Evolutionary conservation across 2,888 invertebrate species (phyloP).

Genomic region (Epinotia nisella): DNA sequence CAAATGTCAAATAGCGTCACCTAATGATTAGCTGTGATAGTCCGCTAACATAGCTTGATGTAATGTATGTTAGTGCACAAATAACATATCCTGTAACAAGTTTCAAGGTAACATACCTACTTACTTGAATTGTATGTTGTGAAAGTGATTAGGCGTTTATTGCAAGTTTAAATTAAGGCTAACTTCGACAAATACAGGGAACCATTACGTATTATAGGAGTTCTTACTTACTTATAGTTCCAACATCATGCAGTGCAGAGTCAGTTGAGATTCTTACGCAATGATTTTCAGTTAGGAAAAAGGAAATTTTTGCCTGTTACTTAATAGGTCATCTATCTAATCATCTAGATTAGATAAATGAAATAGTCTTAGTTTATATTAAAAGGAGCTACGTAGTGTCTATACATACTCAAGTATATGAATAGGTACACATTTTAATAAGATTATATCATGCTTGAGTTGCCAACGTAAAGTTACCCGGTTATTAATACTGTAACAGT

Average conservation of each 20-base stretch:
- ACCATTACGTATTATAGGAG: no score
- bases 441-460: neutral
- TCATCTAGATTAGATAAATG: no score
- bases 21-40: conserved; percentile 3
- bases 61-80: neutral
- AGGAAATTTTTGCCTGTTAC: neutral
- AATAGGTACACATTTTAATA: conserved; percentile 7
- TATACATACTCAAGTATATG: neutral
- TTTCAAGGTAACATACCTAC: no score
- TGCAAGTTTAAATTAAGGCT: no score
- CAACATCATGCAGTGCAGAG: neutral
- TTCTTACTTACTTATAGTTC: neutral
- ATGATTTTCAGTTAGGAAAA: neutral
- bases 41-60: conserved; percentile 1
- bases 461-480: neutral
- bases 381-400: neutral
- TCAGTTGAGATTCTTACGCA: neutral
- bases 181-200: no score
- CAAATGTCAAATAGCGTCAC: conserved; percentile 17
- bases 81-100: no score
- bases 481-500: conserved; percentile 5
- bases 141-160: no score
- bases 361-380: neutral
- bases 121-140: no score
- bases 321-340: no score